Conservation (phyloP, 2,113 vertebrate genomes). For the Pseudonaja textilis region DNA sequence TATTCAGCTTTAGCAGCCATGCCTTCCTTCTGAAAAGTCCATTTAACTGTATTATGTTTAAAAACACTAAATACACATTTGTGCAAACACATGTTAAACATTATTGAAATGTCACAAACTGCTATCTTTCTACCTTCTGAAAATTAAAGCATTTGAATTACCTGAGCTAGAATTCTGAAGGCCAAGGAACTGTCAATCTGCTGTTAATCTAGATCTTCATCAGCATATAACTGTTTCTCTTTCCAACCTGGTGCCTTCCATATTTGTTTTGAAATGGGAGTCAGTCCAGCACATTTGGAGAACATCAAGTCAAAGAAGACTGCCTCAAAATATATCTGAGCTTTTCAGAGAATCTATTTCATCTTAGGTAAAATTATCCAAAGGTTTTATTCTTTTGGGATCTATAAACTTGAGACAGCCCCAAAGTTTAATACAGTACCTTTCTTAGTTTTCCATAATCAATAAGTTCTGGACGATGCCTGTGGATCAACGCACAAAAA, state of each 20-base stretch:
- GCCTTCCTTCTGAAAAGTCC: neutral
- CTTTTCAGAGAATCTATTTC: conserved; percentile 21
- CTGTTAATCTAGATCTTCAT: conserved; percentile 5
- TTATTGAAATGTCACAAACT: conserved; percentile 44
- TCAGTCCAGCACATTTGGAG: neutral
- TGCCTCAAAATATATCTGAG: conserved; percentile 57
- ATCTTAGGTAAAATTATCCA: conserved; percentile 31
- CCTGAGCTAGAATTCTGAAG: neutral
- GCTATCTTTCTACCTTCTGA: conserved; percentile 40
- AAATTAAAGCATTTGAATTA: conserved; percentile 42
- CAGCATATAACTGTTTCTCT: conserved; percentile 20
- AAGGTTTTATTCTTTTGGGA: conserved; percentile 30
- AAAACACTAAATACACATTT: neutral
- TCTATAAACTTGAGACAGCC: neutral
- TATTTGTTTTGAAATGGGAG: neutral
- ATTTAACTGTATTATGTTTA: neutral
- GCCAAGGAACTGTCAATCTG: neutral
- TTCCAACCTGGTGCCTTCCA: neutral
- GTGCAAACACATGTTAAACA: neutral
- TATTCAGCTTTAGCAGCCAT: neutral
- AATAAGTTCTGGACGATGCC: conserved; percentile 97
- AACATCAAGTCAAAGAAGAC: conserved; percentile 18
- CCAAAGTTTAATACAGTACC: conserved; percentile 65
- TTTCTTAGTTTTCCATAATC: conserved; percentile 96
- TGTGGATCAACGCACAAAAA: conserved; percentile 97